Conservation (phyloP, 2,797 vertebrate genomes). For the Morelia viridis region DNA sequence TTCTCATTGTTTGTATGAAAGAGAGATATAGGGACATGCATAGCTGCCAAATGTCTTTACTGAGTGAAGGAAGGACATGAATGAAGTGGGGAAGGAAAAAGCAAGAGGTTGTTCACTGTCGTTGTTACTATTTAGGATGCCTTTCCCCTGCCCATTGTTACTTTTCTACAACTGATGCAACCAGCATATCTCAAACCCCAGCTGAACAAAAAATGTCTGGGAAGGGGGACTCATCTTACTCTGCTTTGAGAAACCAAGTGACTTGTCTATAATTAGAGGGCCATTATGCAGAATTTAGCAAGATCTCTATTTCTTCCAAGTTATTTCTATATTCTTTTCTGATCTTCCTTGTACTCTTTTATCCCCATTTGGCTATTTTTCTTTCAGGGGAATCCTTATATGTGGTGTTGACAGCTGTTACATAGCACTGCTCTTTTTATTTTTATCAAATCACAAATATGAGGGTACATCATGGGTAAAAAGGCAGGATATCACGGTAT, state of each 20-base stretch:
- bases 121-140: not conserved
- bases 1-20: too few relatives aligned
- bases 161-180: not conserved
- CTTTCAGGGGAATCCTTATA: not conserved
- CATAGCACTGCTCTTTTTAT: not conserved
- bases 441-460: not conserved
- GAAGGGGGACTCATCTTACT: not conserved
- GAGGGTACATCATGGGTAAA: not conserved
- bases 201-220: not conserved
- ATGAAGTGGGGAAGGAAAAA: too few relatives aligned
- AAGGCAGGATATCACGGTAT: too few relatives aligned
- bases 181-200: not conserved
- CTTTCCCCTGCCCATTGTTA: not conserved
- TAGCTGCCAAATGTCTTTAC: too few relatives aligned
- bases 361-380: not conserved
- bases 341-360: not conserved
- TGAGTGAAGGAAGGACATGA: too few relatives aligned
- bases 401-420: not conserved
- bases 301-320: not conserved
- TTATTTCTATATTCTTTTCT: not conserved
- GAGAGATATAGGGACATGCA: too few relatives aligned
- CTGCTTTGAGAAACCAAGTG: too few relatives aligned
- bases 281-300: too few relatives aligned
- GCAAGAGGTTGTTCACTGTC: too few relatives aligned
- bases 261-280: too few relatives aligned